Evolutionary conservation across 2,888 invertebrate species (phyloP), one percentile per base, ranked within the genome.

Genomic region (Parnassius glacialis): DNA sequence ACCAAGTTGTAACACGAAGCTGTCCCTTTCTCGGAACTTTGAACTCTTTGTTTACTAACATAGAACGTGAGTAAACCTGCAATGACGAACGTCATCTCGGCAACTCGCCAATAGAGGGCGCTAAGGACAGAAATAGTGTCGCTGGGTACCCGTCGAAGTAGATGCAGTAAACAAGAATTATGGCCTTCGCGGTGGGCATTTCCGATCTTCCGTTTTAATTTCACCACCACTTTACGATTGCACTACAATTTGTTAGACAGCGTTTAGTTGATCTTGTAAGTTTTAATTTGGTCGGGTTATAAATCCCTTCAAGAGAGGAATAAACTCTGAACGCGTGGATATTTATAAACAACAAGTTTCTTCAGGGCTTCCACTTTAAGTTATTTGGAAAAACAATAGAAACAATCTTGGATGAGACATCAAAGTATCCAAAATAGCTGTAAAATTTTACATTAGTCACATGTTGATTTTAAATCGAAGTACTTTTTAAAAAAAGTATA

Each of bases 61-160:
- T 85, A 85, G 85, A 83, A 77, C 75, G 84, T 88, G 89, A 89
- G 85, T 88, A 87, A 88, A 79, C 79, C 71, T 66, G 67, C 69
- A 72, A 74, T 74, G 74, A 70, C 70, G 73, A 72, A 71, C 73
- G 68, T 72, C 75, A 75, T 74, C 86, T 87, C 86, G 90, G 90
- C 90, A 89, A 73, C 80, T 81, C 81, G 90, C 90, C 90, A 90
- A 84, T 77, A 90, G 89, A 88, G 87, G 89, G 87, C 89, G 87
- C 86, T 87, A 78, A 70, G 54, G 73, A 74, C 82, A 59, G 72
- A 85, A 89, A 87, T 89, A 90, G 84, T 86, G 86, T 87, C 87
- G 81, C 79, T 76, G 79, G 70, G 76, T 76, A 71, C 64, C 67
- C 73, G 74, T 73, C 67, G 67, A 67, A 66, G 68, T 63, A 58